Percentiles rank a stretch among this genome's conserved stretches.
These are phyloP conservation scores for Oreochromis spilurus DNA, from an alignment of 2,113 vertebrate species.

Conservation along the genomic window DNA sequence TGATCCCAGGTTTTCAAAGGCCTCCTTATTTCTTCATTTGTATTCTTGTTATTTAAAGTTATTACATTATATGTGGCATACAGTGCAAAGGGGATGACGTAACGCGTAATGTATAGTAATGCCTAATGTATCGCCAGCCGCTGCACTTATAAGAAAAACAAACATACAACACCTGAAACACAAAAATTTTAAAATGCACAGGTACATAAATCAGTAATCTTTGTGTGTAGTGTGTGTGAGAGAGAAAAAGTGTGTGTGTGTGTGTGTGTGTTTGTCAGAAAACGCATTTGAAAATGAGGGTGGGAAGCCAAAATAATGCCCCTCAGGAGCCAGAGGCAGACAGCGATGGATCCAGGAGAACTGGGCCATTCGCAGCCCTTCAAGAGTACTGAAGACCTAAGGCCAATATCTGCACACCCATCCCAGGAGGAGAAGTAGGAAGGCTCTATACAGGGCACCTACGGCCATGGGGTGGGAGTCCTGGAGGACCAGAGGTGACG, in stretches of 20 bases:
- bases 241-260: not conserved
- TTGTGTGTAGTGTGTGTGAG: not conserved
- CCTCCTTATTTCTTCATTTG: not conserved
- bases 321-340: not conserved
- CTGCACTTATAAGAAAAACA: not conserved
- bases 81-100: not conserved
- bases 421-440: not conserved
- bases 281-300: not conserved
- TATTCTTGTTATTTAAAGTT: not conserved
- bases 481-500: not conserved
- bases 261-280: not conserved
- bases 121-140: fast-evolving
- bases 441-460: not conserved
- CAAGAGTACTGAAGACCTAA: not conserved
- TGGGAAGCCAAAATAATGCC: not conserved
- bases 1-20: not conserved
- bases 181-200: not conserved
- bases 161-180: not conserved
- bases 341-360: not conserved
- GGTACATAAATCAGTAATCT: not conserved
- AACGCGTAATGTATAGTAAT: not conserved
- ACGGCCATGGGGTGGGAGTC: not conserved
- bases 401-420: not conserved
- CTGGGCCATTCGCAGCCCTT: fast-evolving
- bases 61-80: not conserved